Percentiles rank a stretch among this genome's conserved stretches.
These are phyloP conservation scores for Chelon labrosus DNA, from an alignment of 2,797 vertebrate genomes.

Conservation along the genomic window DNA sequence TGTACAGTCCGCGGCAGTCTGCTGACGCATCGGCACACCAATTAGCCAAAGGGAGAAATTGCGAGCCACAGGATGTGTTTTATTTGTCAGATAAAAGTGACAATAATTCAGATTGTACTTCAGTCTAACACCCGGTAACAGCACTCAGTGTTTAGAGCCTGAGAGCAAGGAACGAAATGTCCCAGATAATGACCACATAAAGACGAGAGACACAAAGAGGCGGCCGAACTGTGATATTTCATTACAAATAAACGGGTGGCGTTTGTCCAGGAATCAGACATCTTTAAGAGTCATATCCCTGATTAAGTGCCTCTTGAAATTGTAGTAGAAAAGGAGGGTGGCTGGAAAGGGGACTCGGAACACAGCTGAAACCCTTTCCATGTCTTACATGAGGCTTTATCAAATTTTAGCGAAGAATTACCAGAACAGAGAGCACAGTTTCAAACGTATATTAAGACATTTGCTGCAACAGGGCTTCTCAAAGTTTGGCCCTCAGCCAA, in stretches of 20 bases:
- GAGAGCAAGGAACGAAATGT: slow-evolving; percentile 27
- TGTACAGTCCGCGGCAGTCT: background rate
- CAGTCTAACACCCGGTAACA: background rate
- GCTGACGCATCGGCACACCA: slow-evolving; percentile 20
- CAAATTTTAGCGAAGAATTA: background rate
- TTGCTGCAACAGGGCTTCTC: no score
- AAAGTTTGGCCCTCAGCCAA: no score
- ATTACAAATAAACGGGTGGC: slow-evolving; percentile 44
- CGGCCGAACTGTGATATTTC: slow-evolving; percentile 34
- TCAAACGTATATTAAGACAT: background rate
- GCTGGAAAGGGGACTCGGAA: slow-evolving; percentile 6
- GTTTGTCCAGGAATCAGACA: slow-evolving; percentile 16
- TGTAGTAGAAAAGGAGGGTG: slow-evolving; percentile 13
- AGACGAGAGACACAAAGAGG: slow-evolving; percentile 22
- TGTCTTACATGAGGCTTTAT: background rate
- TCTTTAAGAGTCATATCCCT: slow-evolving; percentile 34
- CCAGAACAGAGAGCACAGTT: background rate
- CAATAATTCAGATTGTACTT: slow-evolving; percentile 32
- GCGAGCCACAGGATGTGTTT: slow-evolving; percentile 14
- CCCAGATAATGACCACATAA: slow-evolving; percentile 37
- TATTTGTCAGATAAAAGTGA: slow-evolving; percentile 34
- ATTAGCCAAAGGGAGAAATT: slow-evolving; percentile 16
- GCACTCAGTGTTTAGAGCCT: slow-evolving; percentile 17
- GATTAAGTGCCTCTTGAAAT: slow-evolving; percentile 52
- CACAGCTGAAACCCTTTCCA: slow-evolving; percentile 15